phyloP scores from a whole-genome alignment of 1,140 invertebrate species.

The Drosophila trapezifrons region DNA sequence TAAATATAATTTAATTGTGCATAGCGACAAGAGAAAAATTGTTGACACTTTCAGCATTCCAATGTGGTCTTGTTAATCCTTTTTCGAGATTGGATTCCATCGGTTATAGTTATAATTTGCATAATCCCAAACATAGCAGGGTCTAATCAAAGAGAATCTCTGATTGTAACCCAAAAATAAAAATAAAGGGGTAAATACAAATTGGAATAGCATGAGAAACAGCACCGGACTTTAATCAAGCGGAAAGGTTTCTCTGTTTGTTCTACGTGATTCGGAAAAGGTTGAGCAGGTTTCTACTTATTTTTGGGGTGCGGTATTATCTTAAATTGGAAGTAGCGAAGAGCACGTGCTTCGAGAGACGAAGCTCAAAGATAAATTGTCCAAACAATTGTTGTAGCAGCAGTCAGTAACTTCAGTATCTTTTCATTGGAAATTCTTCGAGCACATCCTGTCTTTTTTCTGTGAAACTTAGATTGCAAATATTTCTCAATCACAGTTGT shows the following conservation, averaged over 20 bases:
- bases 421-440: not conserved
- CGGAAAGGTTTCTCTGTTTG: constrained; percentile 46
- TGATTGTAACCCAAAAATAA: constrained; percentile 33
- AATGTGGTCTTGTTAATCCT: constrained; percentile 4
- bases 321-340: constrained; percentile 27
- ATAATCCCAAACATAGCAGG: constrained; percentile 11
- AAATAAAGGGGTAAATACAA: constrained; percentile 12
- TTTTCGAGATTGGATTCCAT: constrained; percentile 1
- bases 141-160: constrained; percentile 27
- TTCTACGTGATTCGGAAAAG: constrained; percentile 46
- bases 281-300: constrained; percentile 26
- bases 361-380: constrained; percentile 26
- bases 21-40: constrained; percentile 2
- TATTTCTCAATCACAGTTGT: constrained; percentile 13
- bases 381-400: constrained; percentile 15
- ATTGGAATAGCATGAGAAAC: constrained; percentile 8
- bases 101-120: constrained; percentile 21
- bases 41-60: constrained; percentile 5
- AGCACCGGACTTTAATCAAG: constrained; percentile 34
- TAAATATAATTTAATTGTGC: constrained; percentile 22
- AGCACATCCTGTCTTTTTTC: not conserved
- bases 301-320: constrained; percentile 21
- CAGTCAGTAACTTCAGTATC: not conserved
- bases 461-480: not conserved
- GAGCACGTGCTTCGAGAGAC: constrained; percentile 27